Evolutionary conservation across 2,113 vertebrate species (phyloP), one percentile per base, ranked within the genome.

Genomic region (Poecile atricapillus): DNA sequence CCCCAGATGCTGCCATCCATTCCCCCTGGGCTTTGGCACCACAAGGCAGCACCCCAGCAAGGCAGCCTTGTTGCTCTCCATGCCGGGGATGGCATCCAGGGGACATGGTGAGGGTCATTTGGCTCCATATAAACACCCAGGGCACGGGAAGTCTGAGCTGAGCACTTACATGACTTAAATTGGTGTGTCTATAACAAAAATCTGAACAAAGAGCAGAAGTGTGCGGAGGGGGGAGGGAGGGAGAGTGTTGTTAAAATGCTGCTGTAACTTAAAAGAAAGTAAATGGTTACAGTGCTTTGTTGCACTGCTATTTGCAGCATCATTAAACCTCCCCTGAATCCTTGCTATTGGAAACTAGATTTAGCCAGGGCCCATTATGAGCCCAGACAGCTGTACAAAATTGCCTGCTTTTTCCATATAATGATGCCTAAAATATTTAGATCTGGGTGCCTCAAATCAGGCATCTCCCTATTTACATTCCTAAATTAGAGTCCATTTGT

Each of bases 271-370:
- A 65, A 93, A 90, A 88, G 41, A 55, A 95, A 50, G 56, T 64
- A 95, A 90, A 79, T 64, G 9, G 43, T 87, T 94, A 65, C 47
- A 52, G 16, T 62, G 37, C 20, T 93, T 85, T 90, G 62, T 55
- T 55, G 41, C 47, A 59, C n/a, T 44, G 70, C 50, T 87, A 68
- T 93, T 95, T 94, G 84, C 53, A 67, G 67, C 62, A 92, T 91
- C 83, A 89, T 97, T 95, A 95, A 91, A 80, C 59, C 79, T 90
- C 63, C 49, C 67, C 69, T 73, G 73, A 90, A 91, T 68, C 37
- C 50, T 89, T 7, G 0, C 58, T 75, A 16, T 47, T 76, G 68
- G 73, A 92, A 94, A 84, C 69, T 87, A 60, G 59, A 86, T 95
- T 85, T 93, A 94, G 62, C 47, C 39, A 62, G 49, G 47, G 56